Evolutionary conservation across 2,888 invertebrate species (phyloP).

Genomic region (Taphrorychus bicolor): DNA sequence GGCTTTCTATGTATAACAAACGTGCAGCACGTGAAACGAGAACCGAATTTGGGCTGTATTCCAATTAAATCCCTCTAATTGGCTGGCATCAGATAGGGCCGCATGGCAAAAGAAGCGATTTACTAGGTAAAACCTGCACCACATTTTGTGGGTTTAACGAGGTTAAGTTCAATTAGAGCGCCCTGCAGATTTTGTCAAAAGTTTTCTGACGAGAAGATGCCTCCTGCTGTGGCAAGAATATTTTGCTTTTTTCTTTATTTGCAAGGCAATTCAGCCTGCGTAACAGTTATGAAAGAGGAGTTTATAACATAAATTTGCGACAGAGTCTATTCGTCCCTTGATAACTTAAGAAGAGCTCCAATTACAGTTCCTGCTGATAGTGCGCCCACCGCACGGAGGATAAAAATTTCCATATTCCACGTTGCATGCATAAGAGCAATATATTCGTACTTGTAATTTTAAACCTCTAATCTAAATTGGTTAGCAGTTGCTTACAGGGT

Average conservation of each 20-base stretch:
- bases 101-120: not conserved
- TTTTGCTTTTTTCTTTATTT: too few relatives aligned
- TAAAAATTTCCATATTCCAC: conserved; percentile 40
- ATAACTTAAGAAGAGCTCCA: not conserved
- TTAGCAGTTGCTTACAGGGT: conserved; percentile 41
- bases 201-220: not conserved
- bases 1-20: too few relatives aligned
- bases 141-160: not conserved
- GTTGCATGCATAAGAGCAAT: conserved; percentile 38
- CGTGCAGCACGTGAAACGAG: too few relatives aligned
- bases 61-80: not conserved
- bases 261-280: too few relatives aligned
- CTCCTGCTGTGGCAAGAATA: not conserved
- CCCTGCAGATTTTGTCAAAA: not conserved
- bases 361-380: conserved; percentile 39
- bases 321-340: not conserved
- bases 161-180: not conserved
- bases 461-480: conserved; percentile 41
- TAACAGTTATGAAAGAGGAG: too few relatives aligned
- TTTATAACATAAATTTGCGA: too few relatives aligned
- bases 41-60: too few relatives aligned
- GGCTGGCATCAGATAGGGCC: not conserved
- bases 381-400: conserved; percentile 19
- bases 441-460: conserved; percentile 40
- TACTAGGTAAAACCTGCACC: not conserved